A percentile compares a stretch with the other conserved stretches of the same genome.
phyloP scores from a whole-genome alignment of 1,140 invertebrate species.

The Bombyx mori region DNA sequence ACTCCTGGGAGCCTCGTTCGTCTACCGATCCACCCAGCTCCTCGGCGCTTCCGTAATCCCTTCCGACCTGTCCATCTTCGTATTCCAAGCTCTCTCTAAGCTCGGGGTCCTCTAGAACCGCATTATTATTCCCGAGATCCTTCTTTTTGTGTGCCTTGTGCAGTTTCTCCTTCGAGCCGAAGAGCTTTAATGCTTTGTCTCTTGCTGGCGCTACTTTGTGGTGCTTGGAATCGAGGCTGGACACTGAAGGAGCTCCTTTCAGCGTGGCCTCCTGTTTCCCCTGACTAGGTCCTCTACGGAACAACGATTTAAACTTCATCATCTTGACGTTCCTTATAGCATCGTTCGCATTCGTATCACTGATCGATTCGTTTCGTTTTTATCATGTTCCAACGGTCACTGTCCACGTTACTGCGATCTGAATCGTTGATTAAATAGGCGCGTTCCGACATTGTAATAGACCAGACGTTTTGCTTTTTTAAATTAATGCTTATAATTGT shows the following conservation, averaged over 20 bases:
- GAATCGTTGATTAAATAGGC: slow-evolving; percentile 25
- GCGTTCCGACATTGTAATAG: background rate
- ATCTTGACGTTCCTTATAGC: slow-evolving; percentile 70
- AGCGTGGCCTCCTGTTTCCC: slow-evolving; percentile 57
- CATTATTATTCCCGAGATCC: slow-evolving; percentile 60
- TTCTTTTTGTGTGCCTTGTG: slow-evolving; percentile 64
- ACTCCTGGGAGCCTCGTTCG: slow-evolving; percentile 58
- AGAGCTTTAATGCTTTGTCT: slow-evolving; percentile 62
- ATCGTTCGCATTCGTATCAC: slow-evolving; percentile 53
- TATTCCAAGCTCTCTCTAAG: slow-evolving; percentile 40
- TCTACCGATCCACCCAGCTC: slow-evolving; percentile 53
- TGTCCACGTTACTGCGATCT: slow-evolving; percentile 29
- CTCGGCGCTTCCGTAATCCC: slow-evolving; percentile 55
- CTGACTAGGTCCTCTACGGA: slow-evolving; percentile 79
- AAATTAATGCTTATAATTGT: too few relatives aligned
- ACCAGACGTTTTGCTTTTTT: too few relatives aligned
- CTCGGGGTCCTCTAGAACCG: slow-evolving; percentile 53
- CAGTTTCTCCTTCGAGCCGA: slow-evolving; percentile 67
- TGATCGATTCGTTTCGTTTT: slow-evolving; percentile 39
- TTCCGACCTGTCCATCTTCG: slow-evolving; percentile 36
- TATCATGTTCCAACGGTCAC: slow-evolving; percentile 23
- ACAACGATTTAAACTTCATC: slow-evolving; percentile 87
- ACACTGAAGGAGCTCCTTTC: slow-evolving; percentile 67
- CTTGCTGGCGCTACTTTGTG: slow-evolving; percentile 70
- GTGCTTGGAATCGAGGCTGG: slow-evolving; percentile 70